Base-by-base conservation (phyloP, 2,113 vertebrate species). In the Crypturellus undulatus region DNA sequence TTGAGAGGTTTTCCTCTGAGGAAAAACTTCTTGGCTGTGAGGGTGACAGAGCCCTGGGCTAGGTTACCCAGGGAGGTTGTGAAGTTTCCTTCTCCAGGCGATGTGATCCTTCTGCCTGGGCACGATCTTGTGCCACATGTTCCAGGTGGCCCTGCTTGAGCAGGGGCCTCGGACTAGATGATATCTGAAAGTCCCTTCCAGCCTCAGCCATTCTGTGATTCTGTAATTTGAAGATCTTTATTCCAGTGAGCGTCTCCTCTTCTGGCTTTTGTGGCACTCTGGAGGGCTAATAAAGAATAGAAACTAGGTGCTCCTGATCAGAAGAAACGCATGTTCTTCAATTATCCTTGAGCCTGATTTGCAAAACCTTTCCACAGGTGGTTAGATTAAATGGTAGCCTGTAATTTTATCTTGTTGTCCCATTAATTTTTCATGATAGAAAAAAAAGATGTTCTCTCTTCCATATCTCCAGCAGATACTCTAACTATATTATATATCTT, bases 371-470 rank as follows among this genome's bases (percentile, higher is more conserved):
- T 80, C 68, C 76, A 90, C 87, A 51, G 79, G 75, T 90, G 60
- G 83, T 91, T 95, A 62, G 85, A 92, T 92, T 95, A 88, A 91
- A 32, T 26, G 9, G 17, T 88, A 79, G 85, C 93, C 92, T 90
- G 82, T 95, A 86, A 91, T 95, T 93, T 73, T 91, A 71, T 78
- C 64, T 36, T 82, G 4, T 84, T 84, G 77, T 89, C 90, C 42
- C 77, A 58, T 94, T 94, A 69, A 20, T 95, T 90, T 64, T 89
- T 43, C 43, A 22, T 68, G 17, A 43, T 43, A 68, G 30, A 47
- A 32, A 22, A 14, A 47, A 47, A 58, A 58, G 14, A 58, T 32
- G 69, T 85, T 68, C 89, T 90, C 56, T 88, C 68, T 90, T 79
- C 89, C 83, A 85, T 52, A 72, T 59, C 69, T 93, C 90, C 63